These are phyloP conservation scores for Ginglymostoma cirratum DNA, from an alignment of 2,113 vertebrate species.

Conservation along the genomic window DNA sequence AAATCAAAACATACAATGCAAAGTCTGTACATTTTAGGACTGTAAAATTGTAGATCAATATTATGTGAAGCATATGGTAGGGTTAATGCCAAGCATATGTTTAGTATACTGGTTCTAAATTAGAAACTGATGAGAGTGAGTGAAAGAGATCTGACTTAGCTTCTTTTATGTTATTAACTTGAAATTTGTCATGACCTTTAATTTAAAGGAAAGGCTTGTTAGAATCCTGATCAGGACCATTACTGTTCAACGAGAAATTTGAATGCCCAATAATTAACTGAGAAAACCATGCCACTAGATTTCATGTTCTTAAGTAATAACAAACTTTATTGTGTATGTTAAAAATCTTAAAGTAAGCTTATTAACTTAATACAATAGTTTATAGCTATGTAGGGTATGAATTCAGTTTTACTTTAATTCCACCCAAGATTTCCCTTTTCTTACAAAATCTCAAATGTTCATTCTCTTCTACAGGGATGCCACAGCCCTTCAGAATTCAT, in stretches of 20 bases:
- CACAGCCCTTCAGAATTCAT: background rate
- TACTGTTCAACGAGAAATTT: background rate
- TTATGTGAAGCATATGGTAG: background rate
- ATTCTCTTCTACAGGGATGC: background rate
- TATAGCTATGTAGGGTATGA: background rate
- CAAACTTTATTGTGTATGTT: background rate
- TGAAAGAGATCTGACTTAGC: background rate
- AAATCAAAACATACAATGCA: background rate
- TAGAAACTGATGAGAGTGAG: background rate
- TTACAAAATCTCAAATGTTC: background rate
- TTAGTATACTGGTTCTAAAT: background rate
- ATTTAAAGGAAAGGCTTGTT: background rate
- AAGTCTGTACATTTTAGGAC: background rate
- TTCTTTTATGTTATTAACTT: background rate
- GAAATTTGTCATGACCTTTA: background rate
- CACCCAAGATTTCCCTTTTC: background rate
- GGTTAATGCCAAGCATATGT: background rate
- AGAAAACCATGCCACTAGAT: background rate
- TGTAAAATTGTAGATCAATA: background rate
- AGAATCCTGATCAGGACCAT: background rate
- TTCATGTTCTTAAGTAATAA: background rate
- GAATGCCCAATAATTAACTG: background rate
- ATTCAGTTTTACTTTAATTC: background rate
- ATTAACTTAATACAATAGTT: background rate
- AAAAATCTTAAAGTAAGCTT: background rate